These are phyloP conservation scores for Clanis bilineata DNA, from an alignment of 2,888 invertebrate species.

Conservation along the genomic window DNA sequence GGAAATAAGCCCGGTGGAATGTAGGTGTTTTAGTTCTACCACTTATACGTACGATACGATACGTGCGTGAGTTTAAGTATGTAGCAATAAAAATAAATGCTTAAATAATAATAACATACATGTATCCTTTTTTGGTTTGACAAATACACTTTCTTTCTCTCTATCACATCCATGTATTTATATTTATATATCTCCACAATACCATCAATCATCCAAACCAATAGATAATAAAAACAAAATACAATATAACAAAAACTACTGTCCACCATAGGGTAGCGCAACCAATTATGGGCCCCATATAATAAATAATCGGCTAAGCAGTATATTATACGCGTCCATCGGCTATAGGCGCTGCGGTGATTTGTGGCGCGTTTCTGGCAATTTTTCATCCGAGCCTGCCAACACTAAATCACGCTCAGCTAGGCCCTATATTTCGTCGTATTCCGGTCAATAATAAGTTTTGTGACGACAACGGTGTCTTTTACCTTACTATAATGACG, in stretches of 20 bases:
- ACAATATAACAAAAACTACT: neutral
- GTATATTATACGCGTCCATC: constrained; percentile 42
- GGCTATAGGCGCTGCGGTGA: constrained; percentile 49
- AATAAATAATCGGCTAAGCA: constrained; percentile 35
- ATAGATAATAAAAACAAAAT: neutral
- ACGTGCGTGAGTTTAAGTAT: too few species aligned
- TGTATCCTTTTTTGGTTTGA: too few species aligned
- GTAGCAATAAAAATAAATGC: too few species aligned
- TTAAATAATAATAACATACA: too few species aligned
- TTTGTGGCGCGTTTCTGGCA: constrained; percentile 47
- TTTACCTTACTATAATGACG: neutral
- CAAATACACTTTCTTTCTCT: too few species aligned
- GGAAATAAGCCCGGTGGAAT: too few species aligned
- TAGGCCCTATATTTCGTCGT: constrained; percentile 5
- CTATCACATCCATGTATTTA: too few species aligned
- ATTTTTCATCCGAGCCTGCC: constrained; percentile 53
- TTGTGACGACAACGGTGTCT: neutral
- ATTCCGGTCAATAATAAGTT: constrained; percentile 6
- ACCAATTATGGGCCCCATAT: constrained; percentile 13
- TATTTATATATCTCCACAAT: too few species aligned
- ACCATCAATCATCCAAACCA: neutral
- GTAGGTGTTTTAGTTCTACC: too few species aligned
- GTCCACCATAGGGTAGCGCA: neutral
- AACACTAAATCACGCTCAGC: constrained; percentile 41
- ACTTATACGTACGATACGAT: too few species aligned